Conservation (phyloP, 2,113 vertebrate species). For the Amia ocellicauda region DNA sequence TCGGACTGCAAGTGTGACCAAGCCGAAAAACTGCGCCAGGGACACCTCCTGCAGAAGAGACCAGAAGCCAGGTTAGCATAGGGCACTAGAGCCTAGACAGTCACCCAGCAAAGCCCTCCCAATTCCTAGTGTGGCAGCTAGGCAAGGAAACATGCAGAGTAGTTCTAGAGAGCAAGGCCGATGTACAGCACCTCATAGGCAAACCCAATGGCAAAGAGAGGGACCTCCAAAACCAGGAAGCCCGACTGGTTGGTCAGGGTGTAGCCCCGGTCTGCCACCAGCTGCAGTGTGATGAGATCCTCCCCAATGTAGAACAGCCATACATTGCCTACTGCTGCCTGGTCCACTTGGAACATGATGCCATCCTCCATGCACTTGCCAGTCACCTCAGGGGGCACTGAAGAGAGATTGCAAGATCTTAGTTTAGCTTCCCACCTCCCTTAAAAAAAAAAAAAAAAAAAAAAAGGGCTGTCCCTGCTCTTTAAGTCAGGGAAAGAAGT, state of each 20-base stretch:
- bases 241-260: conserved; percentile 42
- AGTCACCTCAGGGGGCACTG: conserved; percentile 42
- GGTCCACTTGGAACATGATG: conserved; percentile 43
- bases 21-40: conserved; percentile 40
- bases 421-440: too few species aligned
- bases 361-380: conserved; percentile 31
- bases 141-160: background rate
- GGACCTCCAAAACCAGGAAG: conserved; percentile 42
- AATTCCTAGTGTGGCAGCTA: too few species aligned
- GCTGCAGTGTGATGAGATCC: conserved; percentile 36
- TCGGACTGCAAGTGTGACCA: conserved; percentile 41
- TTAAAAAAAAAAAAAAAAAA: too few species aligned
- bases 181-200: conserved; percentile 48
- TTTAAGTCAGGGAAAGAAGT: background rate
- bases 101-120: too few species aligned
- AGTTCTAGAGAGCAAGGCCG: too few species aligned
- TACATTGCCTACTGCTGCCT: conserved; percentile 34
- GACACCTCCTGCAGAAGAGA: conserved; percentile 31
- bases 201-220: conserved; percentile 48
- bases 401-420: background rate
- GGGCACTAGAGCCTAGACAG: background rate
- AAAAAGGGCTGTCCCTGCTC: too few species aligned
- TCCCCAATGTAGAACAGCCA: conserved; percentile 41
- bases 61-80: background rate
- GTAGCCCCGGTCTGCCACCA: conserved; percentile 46